These are phyloP conservation scores for Temnothorax longispinosus DNA, from an alignment of 1,140 invertebrate genomes.

Conservation along the genomic window DNA sequence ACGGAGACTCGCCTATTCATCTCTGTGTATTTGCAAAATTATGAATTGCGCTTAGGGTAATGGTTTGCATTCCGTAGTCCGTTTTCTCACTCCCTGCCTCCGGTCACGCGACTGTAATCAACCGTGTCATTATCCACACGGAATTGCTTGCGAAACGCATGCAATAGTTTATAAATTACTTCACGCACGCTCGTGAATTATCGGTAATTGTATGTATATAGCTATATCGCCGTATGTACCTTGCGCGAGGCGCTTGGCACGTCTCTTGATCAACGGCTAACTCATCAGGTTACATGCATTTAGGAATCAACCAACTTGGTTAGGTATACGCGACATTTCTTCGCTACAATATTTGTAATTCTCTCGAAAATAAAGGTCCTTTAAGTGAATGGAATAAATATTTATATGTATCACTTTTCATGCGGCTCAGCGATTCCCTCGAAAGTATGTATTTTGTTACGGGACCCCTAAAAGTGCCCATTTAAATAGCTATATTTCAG, in stretches of 20 bases:
- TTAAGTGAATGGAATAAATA: neutral
- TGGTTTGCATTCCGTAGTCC: slow-evolving; percentile 50
- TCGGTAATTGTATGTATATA: slow-evolving; percentile 32
- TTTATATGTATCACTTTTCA: neutral
- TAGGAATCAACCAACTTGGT: neutral
- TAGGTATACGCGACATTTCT: neutral
- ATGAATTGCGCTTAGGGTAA: slow-evolving; percentile 56
- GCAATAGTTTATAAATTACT: slow-evolving; percentile 60
- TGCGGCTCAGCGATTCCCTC: neutral
- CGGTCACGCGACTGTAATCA: slow-evolving; percentile 59
- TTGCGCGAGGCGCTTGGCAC: neutral
- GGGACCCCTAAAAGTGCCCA: slow-evolving; percentile 72
- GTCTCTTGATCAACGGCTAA: neutral
- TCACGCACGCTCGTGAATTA: slow-evolving; percentile 53
- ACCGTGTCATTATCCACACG: slow-evolving; percentile 52
- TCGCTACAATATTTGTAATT: neutral
- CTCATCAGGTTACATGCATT: slow-evolving; percentile 29
- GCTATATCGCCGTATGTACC: neutral
- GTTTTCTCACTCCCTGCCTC: slow-evolving; percentile 45
- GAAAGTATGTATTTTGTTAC: slow-evolving; percentile 73
- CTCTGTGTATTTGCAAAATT: slow-evolving; percentile 27
- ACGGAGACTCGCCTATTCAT: neutral
- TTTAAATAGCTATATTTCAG: slow-evolving; percentile 81
- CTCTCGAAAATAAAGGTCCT: neutral
- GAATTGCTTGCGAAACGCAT: slow-evolving; percentile 40